Base-by-base conservation (phyloP, 2,888 invertebrate genomes). In the Rhagophthalmus giganteus region DNA sequence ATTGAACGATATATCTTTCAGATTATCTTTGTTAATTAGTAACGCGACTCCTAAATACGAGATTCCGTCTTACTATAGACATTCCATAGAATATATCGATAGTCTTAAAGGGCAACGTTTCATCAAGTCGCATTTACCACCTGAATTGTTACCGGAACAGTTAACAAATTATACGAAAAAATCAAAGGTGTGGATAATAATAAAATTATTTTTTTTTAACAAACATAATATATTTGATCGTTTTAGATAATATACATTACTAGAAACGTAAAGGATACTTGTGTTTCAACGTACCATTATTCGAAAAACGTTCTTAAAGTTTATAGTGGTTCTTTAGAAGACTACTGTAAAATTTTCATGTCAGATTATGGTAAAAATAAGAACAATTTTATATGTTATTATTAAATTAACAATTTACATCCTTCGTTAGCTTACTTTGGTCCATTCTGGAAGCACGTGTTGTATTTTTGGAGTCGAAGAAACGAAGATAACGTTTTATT, bases 401-500 rank as follows among this genome's bases (percentile, higher is more conserved):
- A n/a, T n/a, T 20, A 5, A 20, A 20, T 20, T 20, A 20, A 20
- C 20, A 20, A 5, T 20, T 20, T 20, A 20, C 4, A 20, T 20
- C 20, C 20, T 5, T n/a, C n/a, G n/a, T n/a, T 28, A 6, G 9
- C 8, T 11, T 33, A 4, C 13, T 7, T 20, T 14, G 20, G 11
- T 20, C n/a, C 20, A 5, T 24, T 2, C 20, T 64, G 63, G 67
- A 60, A 66, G 2, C 69, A 72, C 56, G 67, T 73, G 15, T 37
- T 69, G 14, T 61, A 66, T 5, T 71, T 64, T 52, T 74, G 74
- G 74, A 52, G 64, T 4, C 30, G 73, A 12, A 60, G 68, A 39
- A 41, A 71, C 10, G 63, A 69, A 26, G 58, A 63, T 1, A 69
- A 74, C 55, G 38, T 74, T 8, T 59, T 73, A 8, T 62, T 66